Conservation (phyloP, 2,113 vertebrate species). For the Dipodomys ordii region DNA sequence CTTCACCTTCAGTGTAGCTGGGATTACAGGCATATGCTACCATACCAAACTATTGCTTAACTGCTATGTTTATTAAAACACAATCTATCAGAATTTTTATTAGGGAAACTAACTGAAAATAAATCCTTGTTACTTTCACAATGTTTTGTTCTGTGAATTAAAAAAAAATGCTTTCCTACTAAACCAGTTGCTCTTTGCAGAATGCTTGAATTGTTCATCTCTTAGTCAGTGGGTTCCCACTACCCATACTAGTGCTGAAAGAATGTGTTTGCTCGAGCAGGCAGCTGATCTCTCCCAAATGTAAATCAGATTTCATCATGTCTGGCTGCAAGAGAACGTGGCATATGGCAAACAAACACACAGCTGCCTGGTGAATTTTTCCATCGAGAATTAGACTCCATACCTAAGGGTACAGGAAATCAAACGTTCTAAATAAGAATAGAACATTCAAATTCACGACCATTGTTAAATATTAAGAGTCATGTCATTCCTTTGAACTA, state of each 20-base stretch:
- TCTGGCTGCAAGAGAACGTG: constrained; percentile 47
- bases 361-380: constrained; percentile 66
- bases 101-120: constrained; percentile 11
- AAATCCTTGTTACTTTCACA: not conserved
- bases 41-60: not conserved
- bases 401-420: constrained; percentile 56
- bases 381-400: constrained; percentile 55
- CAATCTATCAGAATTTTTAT: not conserved
- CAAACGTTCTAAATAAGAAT: constrained; percentile 58
- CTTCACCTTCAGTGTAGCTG: no score
- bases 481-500: constrained; percentile 36
- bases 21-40: no score
- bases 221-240: not conserved
- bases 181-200: constrained; percentile 13
- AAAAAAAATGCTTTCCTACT: constrained; percentile 19
- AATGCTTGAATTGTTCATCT: not conserved
- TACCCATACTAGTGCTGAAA: not conserved
- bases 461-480: constrained; percentile 54
- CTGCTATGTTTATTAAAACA: constrained; percentile 28
- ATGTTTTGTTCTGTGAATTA: not conserved
- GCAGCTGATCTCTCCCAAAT: constrained; percentile 67
- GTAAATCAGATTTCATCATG: constrained; percentile 66
- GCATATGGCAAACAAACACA: constrained; percentile 73
- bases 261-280: constrained; percentile 1
- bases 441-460: constrained; percentile 52